Evolutionary conservation across 2,113 vertebrate genomes (phyloP), one percentile per base, ranked within the genome.

Genomic region (Osmerus eperlanus): DNA sequence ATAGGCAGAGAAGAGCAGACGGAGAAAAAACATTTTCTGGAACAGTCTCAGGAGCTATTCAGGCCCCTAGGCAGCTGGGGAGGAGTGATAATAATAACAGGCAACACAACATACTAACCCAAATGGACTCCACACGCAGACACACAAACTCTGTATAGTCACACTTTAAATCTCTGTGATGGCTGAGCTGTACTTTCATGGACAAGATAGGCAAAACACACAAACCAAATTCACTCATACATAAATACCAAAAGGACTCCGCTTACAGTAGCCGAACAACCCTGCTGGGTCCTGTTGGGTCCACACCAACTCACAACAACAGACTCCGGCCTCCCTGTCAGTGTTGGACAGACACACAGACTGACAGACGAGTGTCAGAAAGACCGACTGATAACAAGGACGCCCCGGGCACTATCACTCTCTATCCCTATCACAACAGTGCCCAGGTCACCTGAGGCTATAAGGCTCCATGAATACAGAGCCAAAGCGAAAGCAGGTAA

Each of bases 51-150:
- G 29, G 59, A 32, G 15, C 47, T 29, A 62, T 41, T 28, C 51
- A 16, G 23, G 41, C 18, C 71, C 55, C 15, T 6, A 2, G 41
- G 41, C 41, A 11, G 41, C 18, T 8, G 18, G 21, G 65, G 71
- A 41, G 3, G 15, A 8, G 66, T 21, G 60, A 15, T 13, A 51
- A 56, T 69, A 65, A 65, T 28, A 76, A 65, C 36, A 41, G 14
- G 18, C 74, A 59, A 75, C 5, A 71, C n/a, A 54, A 65, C 47
- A 59, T 4, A 29, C 55, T 70, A 12, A 25, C 41, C 36, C 3
- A 21, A 32, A 36, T 58, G 4, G 18, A 52, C 18, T 51, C 25
- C 29, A 59, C 1, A 60, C 23, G 21, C 7, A 52, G 36, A 3
- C 18, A 21, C 3, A n/a, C 36, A 63, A 51, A 16, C 16, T 3